Evolutionary conservation across 1,140 invertebrate genomes (phyloP), one percentile per base, ranked within the genome.

Genomic region (Trialeurodes vaporariorum): DNA sequence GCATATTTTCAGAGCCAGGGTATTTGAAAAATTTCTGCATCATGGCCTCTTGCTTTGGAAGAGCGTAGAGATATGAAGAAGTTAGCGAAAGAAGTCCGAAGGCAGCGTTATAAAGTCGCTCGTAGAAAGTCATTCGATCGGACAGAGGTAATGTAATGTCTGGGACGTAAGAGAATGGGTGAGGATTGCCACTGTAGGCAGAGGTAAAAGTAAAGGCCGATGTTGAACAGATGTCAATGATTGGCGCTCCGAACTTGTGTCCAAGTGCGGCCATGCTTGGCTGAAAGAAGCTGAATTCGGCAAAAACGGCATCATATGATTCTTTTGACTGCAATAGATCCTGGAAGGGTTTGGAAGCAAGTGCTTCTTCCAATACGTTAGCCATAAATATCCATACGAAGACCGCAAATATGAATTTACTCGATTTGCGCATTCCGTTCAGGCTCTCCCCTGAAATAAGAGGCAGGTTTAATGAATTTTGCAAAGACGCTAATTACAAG

Each of bases 151-250:
- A n/a, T 61, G 40, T 63, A 2, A 40, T 22, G 2, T 60, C 61
- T 13, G 66, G 66, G 13, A 67, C 34, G 34, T 59, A 67, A 21
- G 66, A 26, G 21, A 61, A 61, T 12, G 40, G 26, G 24, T 25
- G 17, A 27, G 66, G 66, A 12, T n/a, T 0, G 27, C 25, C 66
- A 22, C 58, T 24, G 1, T 49, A 17, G 17, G 17, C 5, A 49
- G 34, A 49, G n/a, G n/a, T n/a, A n/a, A n/a, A n/a, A n/a, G n/a
- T n/a, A n/a, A n/a, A n/a, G n/a, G n/a, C n/a, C n/a, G n/a, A n/a
- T n/a, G n/a, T n/a, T n/a, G n/a, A n/a, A n/a, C n/a, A n/a, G n/a
- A n/a, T n/a, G 34, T 49, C 34, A 9, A 49, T 49, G 34, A 49
- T 17, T 9, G 34, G 34, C 5, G 34, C 34, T 9, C 5, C 5